Percentiles rank a stretch among this genome's conserved stretches.
Evolutionary conservation across 2,797 vertebrate species (phyloP).

Genomic region (Myioborus miniatus): DNA sequence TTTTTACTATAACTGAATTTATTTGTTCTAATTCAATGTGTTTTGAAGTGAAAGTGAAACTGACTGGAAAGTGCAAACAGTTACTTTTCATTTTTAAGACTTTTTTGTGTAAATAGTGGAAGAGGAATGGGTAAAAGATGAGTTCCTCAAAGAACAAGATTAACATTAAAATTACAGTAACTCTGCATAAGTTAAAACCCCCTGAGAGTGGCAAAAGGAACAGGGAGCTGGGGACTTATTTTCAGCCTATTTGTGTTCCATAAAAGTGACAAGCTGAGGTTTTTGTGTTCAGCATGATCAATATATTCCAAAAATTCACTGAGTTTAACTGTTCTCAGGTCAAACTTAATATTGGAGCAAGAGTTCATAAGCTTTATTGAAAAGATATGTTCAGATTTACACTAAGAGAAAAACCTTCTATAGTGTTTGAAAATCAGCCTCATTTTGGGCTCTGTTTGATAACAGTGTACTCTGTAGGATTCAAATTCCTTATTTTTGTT

Average conservation of each 20-base stretch:
- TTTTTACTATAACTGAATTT: background rate
- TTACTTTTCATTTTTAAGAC: background rate
- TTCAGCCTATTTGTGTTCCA: background rate
- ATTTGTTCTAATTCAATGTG: background rate
- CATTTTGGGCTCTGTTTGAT: background rate
- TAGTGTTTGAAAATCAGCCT: constrained; percentile 5
- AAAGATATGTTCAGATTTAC: background rate
- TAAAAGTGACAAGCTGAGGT: background rate
- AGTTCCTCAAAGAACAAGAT: background rate
- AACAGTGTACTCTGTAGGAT: background rate
- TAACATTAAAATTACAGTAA: background rate
- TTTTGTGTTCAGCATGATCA: background rate
- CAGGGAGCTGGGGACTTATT: background rate
- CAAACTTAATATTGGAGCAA: background rate
- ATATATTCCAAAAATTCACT: background rate
- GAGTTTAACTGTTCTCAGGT: background rate
- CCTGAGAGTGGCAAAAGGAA: background rate
- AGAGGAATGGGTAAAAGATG: background rate
- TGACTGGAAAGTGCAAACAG: constrained; percentile 21
- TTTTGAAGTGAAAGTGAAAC: constrained; percentile 56
- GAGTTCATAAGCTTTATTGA: background rate
- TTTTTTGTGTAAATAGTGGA: background rate
- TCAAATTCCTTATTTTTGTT: constrained; percentile 14
- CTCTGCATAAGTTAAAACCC: background rate
- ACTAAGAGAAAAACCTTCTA: background rate